Evolutionary conservation across 1,140 invertebrate genomes (phyloP).

Genomic region (Dysdera silvatica): DNA sequence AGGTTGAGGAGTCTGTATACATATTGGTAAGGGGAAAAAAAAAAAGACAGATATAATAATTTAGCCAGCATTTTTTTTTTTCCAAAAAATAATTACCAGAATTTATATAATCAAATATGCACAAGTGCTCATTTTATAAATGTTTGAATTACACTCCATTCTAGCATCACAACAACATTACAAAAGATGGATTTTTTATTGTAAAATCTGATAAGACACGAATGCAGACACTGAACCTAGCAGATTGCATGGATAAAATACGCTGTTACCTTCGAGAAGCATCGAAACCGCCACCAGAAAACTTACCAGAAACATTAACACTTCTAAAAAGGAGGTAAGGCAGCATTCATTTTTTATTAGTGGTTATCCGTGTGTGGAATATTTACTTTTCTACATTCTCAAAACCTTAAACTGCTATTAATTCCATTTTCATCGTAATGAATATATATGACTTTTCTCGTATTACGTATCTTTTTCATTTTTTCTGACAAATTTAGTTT

Average conservation of each 20-base stretch:
- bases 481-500: conserved; percentile 12
- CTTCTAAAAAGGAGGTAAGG: conserved; percentile 52
- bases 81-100: not conserved
- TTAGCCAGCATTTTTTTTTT: conserved; percentile 5
- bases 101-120: not conserved
- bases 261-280: conserved; percentile 60
- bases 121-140: not conserved
- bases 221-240: conserved; percentile 80
- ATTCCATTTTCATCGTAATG: not conserved
- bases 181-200: conserved; percentile 75
- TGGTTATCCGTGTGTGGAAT: too few species aligned
- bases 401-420: not conserved
- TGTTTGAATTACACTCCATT: conserved; percentile 37
- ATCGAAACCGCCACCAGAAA: conserved; percentile 45
- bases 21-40: too few species aligned
- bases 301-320: conserved; percentile 56
- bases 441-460: not conserved
- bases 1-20: too few species aligned
- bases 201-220: conserved; percentile 79
- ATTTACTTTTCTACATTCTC: too few species aligned
- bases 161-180: conserved; percentile 61
- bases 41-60: too few species aligned
- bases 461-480: conserved; percentile 12
- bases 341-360: conserved; percentile 15
- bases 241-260: conserved; percentile 79